These are phyloP conservation scores for Neelides folsomi DNA, from an alignment of 2,888 invertebrate genomes.

Conservation along the genomic window DNA sequence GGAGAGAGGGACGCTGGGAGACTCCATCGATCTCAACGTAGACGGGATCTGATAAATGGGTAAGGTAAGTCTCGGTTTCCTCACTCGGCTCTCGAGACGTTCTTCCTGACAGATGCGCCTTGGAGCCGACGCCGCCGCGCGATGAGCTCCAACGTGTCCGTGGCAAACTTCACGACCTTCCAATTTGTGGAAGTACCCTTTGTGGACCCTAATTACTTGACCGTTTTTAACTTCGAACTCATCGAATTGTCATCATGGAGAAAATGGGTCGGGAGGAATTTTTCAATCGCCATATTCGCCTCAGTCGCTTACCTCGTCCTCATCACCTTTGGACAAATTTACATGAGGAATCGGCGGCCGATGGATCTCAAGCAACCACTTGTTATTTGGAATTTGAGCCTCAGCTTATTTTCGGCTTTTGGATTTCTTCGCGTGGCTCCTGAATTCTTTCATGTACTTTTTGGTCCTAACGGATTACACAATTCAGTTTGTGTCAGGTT, in stretches of 20 bases:
- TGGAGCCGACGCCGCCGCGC: neutral
- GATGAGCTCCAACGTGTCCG: neutral
- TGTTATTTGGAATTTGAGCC: conserved; percentile 22
- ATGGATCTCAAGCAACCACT: conserved; percentile 23
- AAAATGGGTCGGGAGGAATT: conserved; percentile 20
- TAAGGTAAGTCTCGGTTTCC: neutral
- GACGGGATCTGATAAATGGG: neutral
- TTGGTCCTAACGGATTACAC: conserved; percentile 24
- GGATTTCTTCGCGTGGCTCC: conserved; percentile 23
- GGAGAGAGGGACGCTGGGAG: too few species aligned
- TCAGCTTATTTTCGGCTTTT: conserved; percentile 25
- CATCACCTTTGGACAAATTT: conserved; percentile 19
- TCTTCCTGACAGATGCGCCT: neutral
- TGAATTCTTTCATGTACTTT: conserved; percentile 22
- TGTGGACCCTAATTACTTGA: conserved; percentile 19
- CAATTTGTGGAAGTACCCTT: conserved; percentile 17
- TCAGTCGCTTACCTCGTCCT: conserved; percentile 21
- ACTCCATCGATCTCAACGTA: too few species aligned
- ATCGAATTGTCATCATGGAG: conserved; percentile 22
- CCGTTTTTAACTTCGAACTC: conserved; percentile 20
- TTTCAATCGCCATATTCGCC: conserved; percentile 17
- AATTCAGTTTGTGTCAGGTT: conserved; percentile 29
- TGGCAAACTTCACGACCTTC: neutral
- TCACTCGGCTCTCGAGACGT: conserved; percentile 1
- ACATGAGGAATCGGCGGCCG: conserved; percentile 19